These are phyloP conservation scores for Phyllostomus hastatus DNA, from an alignment of 2,113 vertebrate species.

Conservation along the genomic window DNA sequence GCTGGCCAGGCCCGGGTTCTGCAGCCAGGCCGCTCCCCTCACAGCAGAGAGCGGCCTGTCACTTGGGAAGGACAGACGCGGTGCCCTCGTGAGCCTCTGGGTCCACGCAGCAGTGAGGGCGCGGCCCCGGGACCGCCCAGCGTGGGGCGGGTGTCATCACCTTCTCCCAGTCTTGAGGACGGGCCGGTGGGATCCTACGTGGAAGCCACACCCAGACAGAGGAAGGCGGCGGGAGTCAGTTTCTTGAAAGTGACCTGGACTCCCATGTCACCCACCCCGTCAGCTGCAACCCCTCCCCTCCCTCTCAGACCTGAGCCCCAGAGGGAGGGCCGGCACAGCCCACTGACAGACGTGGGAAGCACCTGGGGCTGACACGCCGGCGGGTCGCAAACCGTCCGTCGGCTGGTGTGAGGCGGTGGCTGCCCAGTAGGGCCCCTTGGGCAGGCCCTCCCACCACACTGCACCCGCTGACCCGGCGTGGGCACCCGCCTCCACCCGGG, in stretches of 20 bases:
- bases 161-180: neutral
- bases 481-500: neutral
- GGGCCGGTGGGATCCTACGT: neutral
- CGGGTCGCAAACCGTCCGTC: neutral
- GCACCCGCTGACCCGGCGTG: neutral
- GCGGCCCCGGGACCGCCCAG: neutral
- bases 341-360: neutral
- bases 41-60: neutral
- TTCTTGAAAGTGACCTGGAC: too few relatives aligned
- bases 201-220: neutral
- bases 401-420: neutral
- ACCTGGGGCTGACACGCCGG: neutral
- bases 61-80: neutral
- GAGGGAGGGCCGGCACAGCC: neutral
- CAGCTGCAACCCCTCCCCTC: neutral
- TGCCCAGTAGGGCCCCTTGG: neutral
- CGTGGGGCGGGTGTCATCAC: neutral
- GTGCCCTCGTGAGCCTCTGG: neutral
- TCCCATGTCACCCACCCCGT: neutral
- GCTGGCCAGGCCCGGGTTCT: neutral
- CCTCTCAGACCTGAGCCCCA: neutral
- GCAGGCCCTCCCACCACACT: rapidly evolving
- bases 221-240: neutral
- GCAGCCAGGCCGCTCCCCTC: neutral
- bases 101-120: neutral